Evolutionary conservation across 2,888 invertebrate species (phyloP).

Genomic region (Achlya flavicornis): DNA sequence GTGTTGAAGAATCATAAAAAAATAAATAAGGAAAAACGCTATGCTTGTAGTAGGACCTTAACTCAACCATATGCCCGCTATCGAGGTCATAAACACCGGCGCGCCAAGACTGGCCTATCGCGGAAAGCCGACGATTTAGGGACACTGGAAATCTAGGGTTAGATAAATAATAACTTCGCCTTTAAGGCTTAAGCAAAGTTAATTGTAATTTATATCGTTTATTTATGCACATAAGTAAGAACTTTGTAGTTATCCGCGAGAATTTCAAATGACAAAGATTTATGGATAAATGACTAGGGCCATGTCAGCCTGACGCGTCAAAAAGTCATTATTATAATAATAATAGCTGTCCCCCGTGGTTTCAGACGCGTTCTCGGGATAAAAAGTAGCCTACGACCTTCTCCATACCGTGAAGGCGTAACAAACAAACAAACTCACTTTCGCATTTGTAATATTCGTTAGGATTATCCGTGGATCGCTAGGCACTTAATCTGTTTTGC

Average conservation of each 20-base stretch:
- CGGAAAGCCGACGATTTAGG: conserved; percentile 24
- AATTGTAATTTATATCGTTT: conserved; percentile 11
- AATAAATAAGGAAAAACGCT: too few relatives aligned
- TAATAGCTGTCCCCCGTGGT: too few relatives aligned
- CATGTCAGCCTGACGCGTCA: neutral
- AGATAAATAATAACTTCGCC: conserved; percentile 27
- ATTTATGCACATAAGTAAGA: conserved; percentile 12
- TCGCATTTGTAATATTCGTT: too few relatives aligned
- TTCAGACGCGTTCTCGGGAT: too few relatives aligned
- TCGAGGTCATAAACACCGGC: conserved; percentile 21
- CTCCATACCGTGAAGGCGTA: too few relatives aligned
- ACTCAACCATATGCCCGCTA: conserved; percentile 6
- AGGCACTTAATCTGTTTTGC: too few relatives aligned
- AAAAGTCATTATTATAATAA: too few relatives aligned
- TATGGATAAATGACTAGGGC: neutral
- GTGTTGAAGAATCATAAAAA: too few relatives aligned
- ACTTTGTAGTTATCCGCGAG: neutral
- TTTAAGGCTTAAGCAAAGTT: conserved; percentile 2
- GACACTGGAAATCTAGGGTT: conserved; percentile 27
- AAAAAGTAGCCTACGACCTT: too few relatives aligned
- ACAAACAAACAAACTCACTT: too few relatives aligned
- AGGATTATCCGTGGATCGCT: too few relatives aligned
- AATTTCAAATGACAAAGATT: neutral
- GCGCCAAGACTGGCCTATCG: conserved; percentile 24
- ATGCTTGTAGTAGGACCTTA: conserved; percentile 1